Base-by-base conservation (phyloP, 2,888 invertebrate genomes). In the Tinea pellionella region DNA sequence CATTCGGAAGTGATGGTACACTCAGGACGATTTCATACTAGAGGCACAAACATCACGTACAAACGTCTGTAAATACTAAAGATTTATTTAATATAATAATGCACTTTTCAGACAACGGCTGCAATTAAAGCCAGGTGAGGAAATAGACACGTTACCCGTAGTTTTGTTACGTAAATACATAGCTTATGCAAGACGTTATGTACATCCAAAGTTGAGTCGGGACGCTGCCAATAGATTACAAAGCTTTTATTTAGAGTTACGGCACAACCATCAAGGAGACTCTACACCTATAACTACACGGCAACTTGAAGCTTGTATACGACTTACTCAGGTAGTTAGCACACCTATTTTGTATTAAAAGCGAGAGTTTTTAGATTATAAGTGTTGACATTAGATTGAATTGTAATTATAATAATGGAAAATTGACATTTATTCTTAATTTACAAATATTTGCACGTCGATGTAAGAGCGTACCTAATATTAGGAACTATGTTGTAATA, bases 141-240 rank as follows among this genome's bases (percentile, higher is more conserved):
- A 81, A 0, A 75, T 93, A 32, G 93, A 96, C 72, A 83, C 91
- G 2, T 81, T 98, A 61, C 95, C 97, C 0, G 88, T 92, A 59
- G 89, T 90, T 59, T 77, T 96, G 56, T 88, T 98, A 3, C 90
- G 96, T 63, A 97, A 97, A 82, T 98, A 97, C 72, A 93, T 98
- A 59, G 94, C 94, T 0, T 98, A 97, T 78, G 95, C 97, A 0
- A 91, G 93, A 63, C 92, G 95, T 75, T 96, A 95, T 77, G 94
- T 97, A 0, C 91, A 93, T 65, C 97, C 98, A 0, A 90, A 89
- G 68, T 85, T 98, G 15, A 91, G 91, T 37, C 74, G 79, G 0
- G 92, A 92, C 60, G 97, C 97, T 1, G 92, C 92, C 2, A 80
- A 84, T 62, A 82, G 92, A 0, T 75, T 97, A 18, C 92, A 94